These are phyloP conservation scores for Theretra japonica DNA, from an alignment of 2,888 invertebrate species.

Conservation along the genomic window DNA sequence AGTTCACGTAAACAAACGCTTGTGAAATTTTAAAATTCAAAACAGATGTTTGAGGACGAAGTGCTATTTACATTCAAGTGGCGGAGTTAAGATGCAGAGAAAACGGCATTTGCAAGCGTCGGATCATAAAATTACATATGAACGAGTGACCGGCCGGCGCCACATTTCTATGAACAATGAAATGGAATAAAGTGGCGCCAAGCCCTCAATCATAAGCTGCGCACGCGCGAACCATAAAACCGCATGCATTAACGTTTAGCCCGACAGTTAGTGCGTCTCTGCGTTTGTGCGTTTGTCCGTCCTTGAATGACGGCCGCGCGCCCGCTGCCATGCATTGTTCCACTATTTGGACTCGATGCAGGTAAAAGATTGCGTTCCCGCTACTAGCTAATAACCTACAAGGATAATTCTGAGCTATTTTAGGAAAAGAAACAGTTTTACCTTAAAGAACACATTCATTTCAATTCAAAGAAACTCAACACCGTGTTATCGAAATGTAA, in stretches of 20 bases:
- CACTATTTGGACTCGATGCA: slow-evolving; percentile 4
- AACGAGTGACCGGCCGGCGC: slow-evolving; percentile 74
- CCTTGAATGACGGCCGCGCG: slow-evolving; percentile 55
- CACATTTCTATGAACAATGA: slow-evolving; percentile 82
- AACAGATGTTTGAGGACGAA: slow-evolving; percentile 59
- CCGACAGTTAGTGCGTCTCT: slow-evolving; percentile 53
- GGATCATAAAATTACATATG: slow-evolving; percentile 76
- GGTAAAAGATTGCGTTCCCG: slow-evolving; percentile 1
- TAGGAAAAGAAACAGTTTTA: slow-evolving; percentile 10
- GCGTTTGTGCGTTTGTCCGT: slow-evolving; percentile 56
- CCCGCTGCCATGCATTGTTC: neutral
- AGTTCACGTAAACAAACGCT: slow-evolving; percentile 59
- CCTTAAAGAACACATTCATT: neutral
- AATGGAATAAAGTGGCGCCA: slow-evolving; percentile 77
- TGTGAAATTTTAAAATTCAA: slow-evolving; percentile 72
- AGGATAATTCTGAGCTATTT: slow-evolving; percentile 7
- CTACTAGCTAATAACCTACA: neutral
- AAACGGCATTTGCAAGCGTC: slow-evolving; percentile 66
- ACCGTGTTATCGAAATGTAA: neutral
- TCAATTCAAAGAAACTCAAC: neutral
- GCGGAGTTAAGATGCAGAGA: slow-evolving; percentile 62
- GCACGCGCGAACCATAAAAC: slow-evolving; percentile 68
- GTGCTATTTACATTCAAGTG: slow-evolving; percentile 63
- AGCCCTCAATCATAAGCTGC: slow-evolving; percentile 71
- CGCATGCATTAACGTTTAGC: slow-evolving; percentile 56